Evolutionary conservation across 2,113 vertebrate species (phyloP).

Genomic region (Stomatorhinus ivindoensis): DNA sequence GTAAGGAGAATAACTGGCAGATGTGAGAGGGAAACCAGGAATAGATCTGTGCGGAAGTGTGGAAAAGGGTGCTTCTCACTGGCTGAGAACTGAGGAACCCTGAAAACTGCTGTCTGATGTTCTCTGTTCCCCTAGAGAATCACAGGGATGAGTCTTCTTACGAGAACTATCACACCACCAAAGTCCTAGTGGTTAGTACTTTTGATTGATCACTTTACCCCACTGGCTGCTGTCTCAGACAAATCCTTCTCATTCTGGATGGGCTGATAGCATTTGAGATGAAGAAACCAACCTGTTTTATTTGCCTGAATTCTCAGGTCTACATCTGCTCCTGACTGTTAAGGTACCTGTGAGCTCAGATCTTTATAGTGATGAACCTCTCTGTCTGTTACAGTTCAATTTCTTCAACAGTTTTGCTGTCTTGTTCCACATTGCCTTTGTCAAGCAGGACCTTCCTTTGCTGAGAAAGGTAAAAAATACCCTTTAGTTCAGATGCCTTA

Average conservation of each 20-base stretch:
- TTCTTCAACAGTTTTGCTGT: conserved; percentile 73
- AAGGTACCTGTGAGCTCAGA: background rate
- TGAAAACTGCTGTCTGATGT: background rate
- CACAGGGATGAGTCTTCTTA: conserved; percentile 67
- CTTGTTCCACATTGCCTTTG: conserved; percentile 71
- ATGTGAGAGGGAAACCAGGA: background rate
- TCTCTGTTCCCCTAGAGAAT: conserved; percentile 55
- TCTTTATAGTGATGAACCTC: background rate
- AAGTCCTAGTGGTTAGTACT: conserved; percentile 64
- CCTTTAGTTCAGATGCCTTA: background rate
- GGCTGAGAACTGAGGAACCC: background rate
- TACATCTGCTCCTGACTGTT: background rate
- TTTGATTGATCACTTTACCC: background rate
- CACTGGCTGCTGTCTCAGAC: background rate
- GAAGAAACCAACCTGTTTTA: background rate
- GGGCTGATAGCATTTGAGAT: background rate
- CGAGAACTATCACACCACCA: conserved; percentile 63
- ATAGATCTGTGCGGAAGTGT: background rate
- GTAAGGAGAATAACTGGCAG: background rate
- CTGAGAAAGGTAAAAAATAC: conserved; percentile 61
- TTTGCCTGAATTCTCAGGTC: background rate
- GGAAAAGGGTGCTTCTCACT: background rate
- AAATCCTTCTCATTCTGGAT: background rate
- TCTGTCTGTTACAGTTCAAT: conserved; percentile 55
- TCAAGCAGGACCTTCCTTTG: conserved; percentile 63